Conservation (phyloP, 2,888 invertebrate genomes). For the Aleiodes leptofemur region DNA sequence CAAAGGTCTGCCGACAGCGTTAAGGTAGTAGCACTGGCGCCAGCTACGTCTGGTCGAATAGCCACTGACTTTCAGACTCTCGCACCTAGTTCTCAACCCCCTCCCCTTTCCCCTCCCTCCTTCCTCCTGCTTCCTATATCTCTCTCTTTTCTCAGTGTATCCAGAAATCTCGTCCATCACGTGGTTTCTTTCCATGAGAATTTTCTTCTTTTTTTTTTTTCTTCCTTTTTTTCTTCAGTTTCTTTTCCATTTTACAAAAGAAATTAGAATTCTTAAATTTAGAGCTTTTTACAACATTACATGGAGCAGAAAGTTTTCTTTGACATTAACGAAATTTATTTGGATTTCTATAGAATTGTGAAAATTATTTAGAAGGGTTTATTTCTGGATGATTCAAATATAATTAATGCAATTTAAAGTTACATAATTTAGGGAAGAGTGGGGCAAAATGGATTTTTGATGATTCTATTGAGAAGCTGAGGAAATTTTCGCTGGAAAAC, state of each 20-base stretch:
- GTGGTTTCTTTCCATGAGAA: constrained; percentile 21
- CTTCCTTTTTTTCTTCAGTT: neutral
- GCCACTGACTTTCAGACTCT: constrained; percentile 49
- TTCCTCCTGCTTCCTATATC: neutral
- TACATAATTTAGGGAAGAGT: too few species aligned
- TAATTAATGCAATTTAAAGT: too few species aligned
- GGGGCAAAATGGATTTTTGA: too few species aligned
- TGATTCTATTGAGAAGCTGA: too few species aligned
- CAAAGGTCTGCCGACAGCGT: constrained; percentile 36
- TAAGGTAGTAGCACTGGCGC: constrained; percentile 73
- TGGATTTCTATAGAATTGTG: too few species aligned
- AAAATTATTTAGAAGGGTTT: too few species aligned
- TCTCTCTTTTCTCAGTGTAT: neutral
- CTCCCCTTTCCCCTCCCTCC: too few species aligned
- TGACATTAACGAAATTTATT: too few species aligned
- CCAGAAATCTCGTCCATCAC: constrained; percentile 34
- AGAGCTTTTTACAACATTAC: neutral
- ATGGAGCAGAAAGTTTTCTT: too few species aligned
- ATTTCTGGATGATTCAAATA: too few species aligned
- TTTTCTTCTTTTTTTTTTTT: neutral
- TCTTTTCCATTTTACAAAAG: neutral
- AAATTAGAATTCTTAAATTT: constrained; percentile 5
- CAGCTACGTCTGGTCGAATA: constrained; percentile 72
- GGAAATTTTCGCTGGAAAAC: too few species aligned
- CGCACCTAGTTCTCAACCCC: constrained; percentile 28